A percentile compares a stretch with the other conserved stretches of the same genome.
These are phyloP conservation scores for Mola mola DNA, from an alignment of 2,113 vertebrate genomes.

Conservation along the genomic window DNA sequence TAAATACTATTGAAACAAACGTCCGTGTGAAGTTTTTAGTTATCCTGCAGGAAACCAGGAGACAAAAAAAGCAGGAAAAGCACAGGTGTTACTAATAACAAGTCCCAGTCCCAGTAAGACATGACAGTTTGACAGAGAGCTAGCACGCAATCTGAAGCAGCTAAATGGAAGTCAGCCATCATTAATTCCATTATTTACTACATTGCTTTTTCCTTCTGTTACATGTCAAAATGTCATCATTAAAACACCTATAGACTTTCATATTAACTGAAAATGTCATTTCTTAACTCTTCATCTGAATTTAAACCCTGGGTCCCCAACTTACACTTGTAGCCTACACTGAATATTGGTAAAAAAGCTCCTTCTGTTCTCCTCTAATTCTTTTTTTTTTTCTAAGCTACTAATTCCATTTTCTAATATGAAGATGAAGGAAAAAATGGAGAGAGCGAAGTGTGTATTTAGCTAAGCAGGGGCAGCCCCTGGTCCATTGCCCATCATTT, in stretches of 20 bases:
- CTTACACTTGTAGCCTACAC: background rate
- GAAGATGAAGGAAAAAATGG: conserved; percentile 31
- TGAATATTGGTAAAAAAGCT: background rate
- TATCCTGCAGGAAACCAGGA: background rate
- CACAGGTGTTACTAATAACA: background rate
- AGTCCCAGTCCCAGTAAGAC: background rate
- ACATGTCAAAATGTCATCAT: background rate
- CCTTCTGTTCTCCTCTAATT: background rate
- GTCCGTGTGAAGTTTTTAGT: background rate
- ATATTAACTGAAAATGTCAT: background rate
- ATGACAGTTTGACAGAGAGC: conserved; percentile 3
- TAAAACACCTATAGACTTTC: background rate
- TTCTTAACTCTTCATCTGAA: background rate
- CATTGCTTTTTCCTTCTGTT: background rate
- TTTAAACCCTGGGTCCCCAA: background rate
- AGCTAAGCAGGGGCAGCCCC: conserved; percentile 84
- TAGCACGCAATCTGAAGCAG: background rate
- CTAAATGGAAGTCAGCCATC: background rate
- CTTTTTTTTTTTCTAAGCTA: too few species aligned
- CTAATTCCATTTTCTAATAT: conserved; percentile 36
- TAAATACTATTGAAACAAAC: background rate
- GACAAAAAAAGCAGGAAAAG: background rate
- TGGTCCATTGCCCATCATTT: conserved; percentile 91
- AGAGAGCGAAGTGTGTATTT: conserved; percentile 70
- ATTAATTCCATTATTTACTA: background rate